Conservation (phyloP, 1,140 invertebrate genomes). For the Camponotus vicinus region DNA sequence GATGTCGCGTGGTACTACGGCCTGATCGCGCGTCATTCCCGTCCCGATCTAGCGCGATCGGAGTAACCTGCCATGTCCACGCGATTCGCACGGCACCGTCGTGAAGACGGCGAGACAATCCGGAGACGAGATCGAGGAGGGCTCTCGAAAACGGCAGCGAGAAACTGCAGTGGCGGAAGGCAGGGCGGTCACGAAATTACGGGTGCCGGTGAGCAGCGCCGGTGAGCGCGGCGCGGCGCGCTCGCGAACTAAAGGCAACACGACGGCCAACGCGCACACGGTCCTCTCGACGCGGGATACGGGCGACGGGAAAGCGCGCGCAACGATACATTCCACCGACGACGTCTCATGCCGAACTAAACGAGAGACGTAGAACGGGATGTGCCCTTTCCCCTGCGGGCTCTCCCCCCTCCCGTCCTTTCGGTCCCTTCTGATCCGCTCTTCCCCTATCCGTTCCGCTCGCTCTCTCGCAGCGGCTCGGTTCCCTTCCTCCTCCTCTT, state of each 20-base stretch:
- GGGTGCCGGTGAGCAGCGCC: slow-evolving; percentile 63
- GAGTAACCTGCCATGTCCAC: slow-evolving; percentile 32
- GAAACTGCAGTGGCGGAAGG: neutral
- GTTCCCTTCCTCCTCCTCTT: slow-evolving; percentile 16
- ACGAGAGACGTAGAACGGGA: slow-evolving; percentile 65
- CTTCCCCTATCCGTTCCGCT: slow-evolving; percentile 38
- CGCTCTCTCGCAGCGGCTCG: neutral
- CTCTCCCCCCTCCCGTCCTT: slow-evolving; percentile 1
- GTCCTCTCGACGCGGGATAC: slow-evolving; percentile 19
- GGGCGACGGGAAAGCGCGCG: slow-evolving; percentile 42
- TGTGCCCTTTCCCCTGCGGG: slow-evolving; percentile 68
- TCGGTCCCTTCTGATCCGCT: slow-evolving; percentile 63
- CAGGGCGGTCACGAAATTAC: slow-evolving; percentile 51
- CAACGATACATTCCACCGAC: slow-evolving; percentile 41
- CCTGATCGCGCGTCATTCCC: slow-evolving; percentile 33
- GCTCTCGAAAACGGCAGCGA: neutral
- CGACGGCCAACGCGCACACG: slow-evolving; percentile 25
- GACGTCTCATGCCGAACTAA: slow-evolving; percentile 72
- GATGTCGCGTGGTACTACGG: slow-evolving; percentile 62
- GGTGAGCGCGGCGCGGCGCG: slow-evolving; percentile 16
- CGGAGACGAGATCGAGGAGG: neutral
- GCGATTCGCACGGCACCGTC: neutral
- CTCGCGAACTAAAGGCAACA: slow-evolving; percentile 39
- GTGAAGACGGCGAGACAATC: neutral
- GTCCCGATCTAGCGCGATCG: neutral